Percentiles rank a stretch among this genome's conserved stretches.
phyloP scores from a whole-genome alignment of 2,113 vertebrate genomes.

The Cephalopterus ornatus region DNA sequence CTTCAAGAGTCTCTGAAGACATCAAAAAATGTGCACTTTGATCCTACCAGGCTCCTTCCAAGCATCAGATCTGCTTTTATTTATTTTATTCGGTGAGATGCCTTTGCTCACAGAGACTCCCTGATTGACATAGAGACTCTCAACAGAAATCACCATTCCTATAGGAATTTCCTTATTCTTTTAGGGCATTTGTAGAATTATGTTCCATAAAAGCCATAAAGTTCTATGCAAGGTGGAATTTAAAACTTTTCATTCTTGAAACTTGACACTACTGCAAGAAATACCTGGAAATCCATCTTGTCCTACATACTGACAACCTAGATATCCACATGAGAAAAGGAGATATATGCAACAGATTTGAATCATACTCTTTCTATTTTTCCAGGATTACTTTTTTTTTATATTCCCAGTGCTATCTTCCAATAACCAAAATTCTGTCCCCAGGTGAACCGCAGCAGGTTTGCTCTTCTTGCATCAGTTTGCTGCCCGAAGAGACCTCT shows the following conservation, averaged over 20 bases:
- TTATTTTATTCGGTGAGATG: neutral
- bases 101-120: neutral
- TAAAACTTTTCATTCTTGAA: neutral
- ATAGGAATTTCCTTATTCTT: neutral
- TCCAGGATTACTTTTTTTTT: neutral
- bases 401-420: neutral
- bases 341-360: neutral
- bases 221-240: neutral
- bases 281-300: neutral
- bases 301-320: neutral
- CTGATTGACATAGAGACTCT: neutral
- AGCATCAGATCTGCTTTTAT: neutral
- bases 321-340: neutral
- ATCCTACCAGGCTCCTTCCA: neutral
- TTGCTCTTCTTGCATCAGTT: neutral
- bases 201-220: neutral
- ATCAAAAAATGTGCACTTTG: neutral
- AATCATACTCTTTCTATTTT: neutral
- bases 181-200: neutral
- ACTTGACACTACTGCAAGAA: neutral
- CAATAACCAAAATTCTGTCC: neutral
- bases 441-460: neutral
- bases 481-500: neutral
- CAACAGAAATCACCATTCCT: neutral
- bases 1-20: neutral